These are phyloP conservation scores for Lapara coniferarum DNA, from an alignment of 2,888 invertebrate species.

Conservation along the genomic window DNA sequence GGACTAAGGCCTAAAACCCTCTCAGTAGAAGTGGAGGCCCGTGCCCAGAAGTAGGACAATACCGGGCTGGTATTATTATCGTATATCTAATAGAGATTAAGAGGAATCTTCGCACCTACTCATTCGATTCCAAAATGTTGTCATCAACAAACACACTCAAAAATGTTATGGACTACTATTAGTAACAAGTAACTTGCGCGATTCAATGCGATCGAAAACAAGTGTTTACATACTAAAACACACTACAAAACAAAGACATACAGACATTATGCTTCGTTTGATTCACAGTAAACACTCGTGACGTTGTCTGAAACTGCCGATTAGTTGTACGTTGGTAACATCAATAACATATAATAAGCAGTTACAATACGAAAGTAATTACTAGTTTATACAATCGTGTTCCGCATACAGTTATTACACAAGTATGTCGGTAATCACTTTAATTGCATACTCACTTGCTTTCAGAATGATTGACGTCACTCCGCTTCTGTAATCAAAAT, in stretches of 20 bases:
- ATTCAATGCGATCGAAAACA: neutral
- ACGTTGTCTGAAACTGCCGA: neutral
- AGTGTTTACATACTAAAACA: too few relatives aligned
- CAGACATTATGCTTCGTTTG: neutral
- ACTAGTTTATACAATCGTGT: slow-evolving; percentile 20
- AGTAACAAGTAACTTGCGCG: too few relatives aligned
- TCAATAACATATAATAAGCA: slow-evolving; percentile 22
- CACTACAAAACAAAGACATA: neutral
- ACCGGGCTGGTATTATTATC: too few relatives aligned
- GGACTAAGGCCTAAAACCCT: too few relatives aligned
- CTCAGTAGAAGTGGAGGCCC: too few relatives aligned
- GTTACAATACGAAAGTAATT: slow-evolving; percentile 22
- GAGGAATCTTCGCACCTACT: too few relatives aligned
- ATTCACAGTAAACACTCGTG: neutral
- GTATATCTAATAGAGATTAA: too few relatives aligned
- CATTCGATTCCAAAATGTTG: too few relatives aligned
- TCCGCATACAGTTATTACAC: slow-evolving; percentile 36
- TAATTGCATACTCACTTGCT: neutral
- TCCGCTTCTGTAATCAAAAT: slow-evolving; percentile 62
- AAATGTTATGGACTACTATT: too few relatives aligned
- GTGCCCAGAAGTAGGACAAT: too few relatives aligned
- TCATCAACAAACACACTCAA: too few relatives aligned
- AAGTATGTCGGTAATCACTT: slow-evolving; percentile 24
- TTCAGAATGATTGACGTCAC: slow-evolving; percentile 41
- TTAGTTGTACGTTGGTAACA: slow-evolving; percentile 2